Conservation (phyloP, 2,888 invertebrate genomes). For the Schizotus pectinicornis region DNA sequence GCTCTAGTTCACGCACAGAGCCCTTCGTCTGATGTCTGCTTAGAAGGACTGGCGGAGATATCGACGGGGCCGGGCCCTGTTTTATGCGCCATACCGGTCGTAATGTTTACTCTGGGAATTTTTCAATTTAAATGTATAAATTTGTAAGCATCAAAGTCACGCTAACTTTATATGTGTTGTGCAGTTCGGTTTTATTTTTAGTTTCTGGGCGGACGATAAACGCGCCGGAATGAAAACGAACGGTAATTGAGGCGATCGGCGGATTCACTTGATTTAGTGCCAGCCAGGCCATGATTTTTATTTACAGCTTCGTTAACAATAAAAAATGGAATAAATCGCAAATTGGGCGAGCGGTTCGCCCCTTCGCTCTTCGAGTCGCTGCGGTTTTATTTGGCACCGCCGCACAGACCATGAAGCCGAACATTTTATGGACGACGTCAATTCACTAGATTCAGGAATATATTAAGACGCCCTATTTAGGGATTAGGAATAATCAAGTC, state of each 20-base stretch:
- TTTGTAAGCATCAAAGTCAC: not conserved
- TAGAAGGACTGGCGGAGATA: not conserved
- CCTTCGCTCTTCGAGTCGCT: too few species aligned
- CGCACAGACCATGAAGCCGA: too few species aligned
- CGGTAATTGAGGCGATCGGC: too few species aligned
- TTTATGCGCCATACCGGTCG: not conserved
- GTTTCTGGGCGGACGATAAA: too few species aligned
- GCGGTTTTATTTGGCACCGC: too few species aligned
- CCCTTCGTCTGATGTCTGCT: conserved; percentile 4
- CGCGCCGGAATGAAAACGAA: too few species aligned
- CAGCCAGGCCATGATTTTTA: not conserved
- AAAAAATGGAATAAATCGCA: not conserved
- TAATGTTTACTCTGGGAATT: not conserved
- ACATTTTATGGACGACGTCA: too few species aligned
- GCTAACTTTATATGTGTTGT: too few species aligned
- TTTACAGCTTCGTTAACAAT: not conserved
- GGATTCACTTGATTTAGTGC: not conserved
- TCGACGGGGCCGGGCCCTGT: not conserved
- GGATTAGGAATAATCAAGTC: too few species aligned
- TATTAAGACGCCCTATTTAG: too few species aligned
- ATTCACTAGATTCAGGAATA: too few species aligned
- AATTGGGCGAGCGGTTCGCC: not conserved
- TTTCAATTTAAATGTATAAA: not conserved
- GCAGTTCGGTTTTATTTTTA: too few species aligned
- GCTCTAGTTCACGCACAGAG: conserved; percentile 26